These are phyloP conservation scores for Amiota minor DNA, from an alignment of 2,888 invertebrate genomes.

Conservation along the genomic window DNA sequence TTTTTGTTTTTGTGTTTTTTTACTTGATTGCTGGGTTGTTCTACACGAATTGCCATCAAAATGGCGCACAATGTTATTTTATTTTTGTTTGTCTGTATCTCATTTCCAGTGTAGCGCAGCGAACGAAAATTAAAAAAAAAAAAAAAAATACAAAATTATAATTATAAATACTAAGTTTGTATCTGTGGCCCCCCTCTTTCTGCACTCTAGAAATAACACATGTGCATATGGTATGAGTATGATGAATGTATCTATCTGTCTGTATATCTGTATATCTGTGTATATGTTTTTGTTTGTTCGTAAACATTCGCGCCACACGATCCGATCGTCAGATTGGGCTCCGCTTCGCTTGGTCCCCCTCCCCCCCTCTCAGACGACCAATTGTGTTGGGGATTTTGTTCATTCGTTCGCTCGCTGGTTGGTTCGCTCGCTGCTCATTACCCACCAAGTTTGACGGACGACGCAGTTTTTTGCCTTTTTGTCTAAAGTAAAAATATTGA, in stretches of 20 bases:
- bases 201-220: too few species aligned
- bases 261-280: constrained; percentile 25
- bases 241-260: constrained; percentile 21
- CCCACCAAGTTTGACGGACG: constrained; percentile 36
- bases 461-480: constrained; percentile 52
- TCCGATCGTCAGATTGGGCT: neutral
- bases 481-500: constrained; percentile 71
- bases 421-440: constrained; percentile 50
- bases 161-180: neutral
- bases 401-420: constrained; percentile 48
- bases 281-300: constrained; percentile 21
- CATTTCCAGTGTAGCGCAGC: too few species aligned
- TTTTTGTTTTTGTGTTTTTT: neutral
- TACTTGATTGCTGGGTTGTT: constrained; percentile 7
- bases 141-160: too few species aligned
- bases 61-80: too few species aligned
- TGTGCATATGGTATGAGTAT: too few species aligned
- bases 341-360: constrained; percentile 28
- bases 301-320: constrained; percentile 1
- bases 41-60: neutral
- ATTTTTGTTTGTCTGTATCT: neutral
- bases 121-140: too few species aligned
- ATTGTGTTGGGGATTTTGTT: too few species aligned
- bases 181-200: neutral
- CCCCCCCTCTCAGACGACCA: constrained; percentile 47